phyloP scores from a whole-genome alignment of 2,797 vertebrate genomes.

The Rhincodon typus region DNA sequence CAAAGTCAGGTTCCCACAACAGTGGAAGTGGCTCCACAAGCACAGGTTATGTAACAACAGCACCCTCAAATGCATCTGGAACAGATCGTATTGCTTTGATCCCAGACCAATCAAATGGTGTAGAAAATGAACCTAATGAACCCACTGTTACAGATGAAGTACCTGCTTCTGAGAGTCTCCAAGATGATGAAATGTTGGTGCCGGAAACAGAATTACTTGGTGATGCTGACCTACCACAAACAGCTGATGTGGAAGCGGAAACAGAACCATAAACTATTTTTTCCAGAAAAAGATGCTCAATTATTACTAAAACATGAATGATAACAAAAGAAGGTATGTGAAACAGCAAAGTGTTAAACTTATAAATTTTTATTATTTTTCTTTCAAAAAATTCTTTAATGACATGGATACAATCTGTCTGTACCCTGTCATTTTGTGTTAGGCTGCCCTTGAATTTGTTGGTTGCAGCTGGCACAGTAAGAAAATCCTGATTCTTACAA shows the following conservation, averaged over 20 bases:
- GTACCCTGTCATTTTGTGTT: conserved; percentile 37
- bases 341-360: conserved; percentile 22
- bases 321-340: conserved; percentile 1
- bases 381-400: background rate
- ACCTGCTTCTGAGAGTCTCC: conserved; percentile 57
- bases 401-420: background rate
- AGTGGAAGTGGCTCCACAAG: conserved; percentile 93
- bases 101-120: conserved; percentile 58
- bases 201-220: conserved; percentile 85
- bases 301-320: background rate
- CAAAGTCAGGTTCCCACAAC: conserved; percentile 84
- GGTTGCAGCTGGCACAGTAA: conserved; percentile 37
- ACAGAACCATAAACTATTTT: conserved; percentile 59
- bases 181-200: conserved; percentile 66
- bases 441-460: conserved; percentile 39
- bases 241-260: conserved; percentile 63
- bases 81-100: conserved; percentile 74
- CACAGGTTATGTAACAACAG: conserved; percentile 87
- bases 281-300: background rate
- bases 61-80: conserved; percentile 75
- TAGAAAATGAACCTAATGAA: conserved; percentile 56
- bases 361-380: background rate
- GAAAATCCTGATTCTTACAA: conserved; percentile 40
- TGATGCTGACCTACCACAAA: conserved; percentile 71
- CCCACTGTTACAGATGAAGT: conserved; percentile 56